Evolutionary conservation across 1,140 invertebrate genomes (phyloP), one percentile per base, ranked within the genome.

Genomic region (Ostrea edulis): DNA sequence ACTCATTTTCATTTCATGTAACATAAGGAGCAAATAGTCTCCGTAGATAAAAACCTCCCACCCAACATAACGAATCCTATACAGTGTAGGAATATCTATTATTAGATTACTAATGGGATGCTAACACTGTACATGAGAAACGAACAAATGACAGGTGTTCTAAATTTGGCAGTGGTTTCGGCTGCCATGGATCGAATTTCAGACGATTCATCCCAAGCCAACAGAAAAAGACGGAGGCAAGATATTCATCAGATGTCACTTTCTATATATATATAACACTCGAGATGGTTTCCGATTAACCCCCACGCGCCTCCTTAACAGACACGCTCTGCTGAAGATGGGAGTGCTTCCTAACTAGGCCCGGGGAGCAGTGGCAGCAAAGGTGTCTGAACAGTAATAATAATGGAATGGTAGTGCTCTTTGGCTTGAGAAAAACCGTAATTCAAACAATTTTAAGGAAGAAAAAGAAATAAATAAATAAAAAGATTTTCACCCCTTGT

Each of bases 371-470:
- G 88, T 53, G 71, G 65, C 65, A 82, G 84, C 88, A 89, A 86
- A 52, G 68, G 83, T 84, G 88, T 84, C 85, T 77, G 35, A 62
- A 84, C 65, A 52, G 29, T 62, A 83, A 68, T 71, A 87, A 81
- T 62, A 89, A 89, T 89, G 88, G 88, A 89, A 89, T 89, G 88
- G 82, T 89, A 86, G 77, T 82, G 84, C 88, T 89, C 88, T 89
- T 89, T 89, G 88, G 86, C 88, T 89, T 89, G 88, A 85, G 82
- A 87, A 84, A 87, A 82, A 87, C 84, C 88, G 58, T 84, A 65
- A 88, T 84, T 84, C 81, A 84, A 88, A 85, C 84, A 77, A 25
- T 29, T 35, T 77, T 29, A 29, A 77, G 68, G 29, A 77, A 77
- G 25, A 77, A 77, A 77, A 71, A 5, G 12, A 77, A 77, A 14